Base-by-base conservation (phyloP, 2,797 vertebrate species). In the Clarias fuscus region DNA sequence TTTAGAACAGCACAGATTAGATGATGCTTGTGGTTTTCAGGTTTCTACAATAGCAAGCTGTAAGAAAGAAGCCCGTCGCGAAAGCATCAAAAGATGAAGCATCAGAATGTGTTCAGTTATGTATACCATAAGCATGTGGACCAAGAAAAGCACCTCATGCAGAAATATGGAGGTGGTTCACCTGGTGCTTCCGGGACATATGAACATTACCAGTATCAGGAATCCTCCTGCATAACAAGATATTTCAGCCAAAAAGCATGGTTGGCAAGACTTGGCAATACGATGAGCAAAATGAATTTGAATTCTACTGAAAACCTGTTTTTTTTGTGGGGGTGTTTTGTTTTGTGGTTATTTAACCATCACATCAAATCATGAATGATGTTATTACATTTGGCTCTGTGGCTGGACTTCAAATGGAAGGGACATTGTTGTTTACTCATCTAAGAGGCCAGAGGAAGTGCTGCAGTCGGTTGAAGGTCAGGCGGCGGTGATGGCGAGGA, bases 321-420 rank as follows among this genome's bases (percentile, higher is more conserved):
- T 59, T 24, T 61, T 77, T 78, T 56, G 43, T 27, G 43, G 72
- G 37, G 40, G 2, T 43, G 53, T 71, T 40, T 22, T 70, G 22
- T 71, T 27, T 59, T 56, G 7, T 65, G 37, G 24, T 80, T 80
- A 64, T 80, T 81, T 62, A 81, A 67, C 43, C 88, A 92, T 92
- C 91, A 92, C 92, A 93, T 94, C 92, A 94, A 93, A 92, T 94
- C 92, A 94, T 93, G 93, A 95, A 87, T 88, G 92, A 94, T 94
- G 94, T 95, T 94, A 94, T 95, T 93, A 93, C 89, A 92, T 91
- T 94, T 91, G 88, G 91, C 84, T 82, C 77, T 64, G 90, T 85
- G 86, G 91, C 89, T 71, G 67, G 89, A 88, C 91, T 93, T 94
- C 91, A 91, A 93, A 93, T 85, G 88, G 84, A 87, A 18, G 92